Conservation (phyloP, 1,140 invertebrate genomes). For the Chrysoperla carnea region DNA sequence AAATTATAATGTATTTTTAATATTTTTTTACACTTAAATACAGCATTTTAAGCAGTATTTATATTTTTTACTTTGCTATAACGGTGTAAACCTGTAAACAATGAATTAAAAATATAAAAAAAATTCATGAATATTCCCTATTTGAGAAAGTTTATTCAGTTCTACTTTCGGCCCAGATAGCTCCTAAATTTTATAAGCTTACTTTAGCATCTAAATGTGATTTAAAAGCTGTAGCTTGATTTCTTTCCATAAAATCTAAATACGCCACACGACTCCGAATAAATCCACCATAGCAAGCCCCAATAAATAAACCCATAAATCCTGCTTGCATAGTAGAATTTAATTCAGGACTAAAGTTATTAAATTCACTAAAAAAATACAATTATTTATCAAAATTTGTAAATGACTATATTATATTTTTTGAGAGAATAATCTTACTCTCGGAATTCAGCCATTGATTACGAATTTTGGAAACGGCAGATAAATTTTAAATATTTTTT, state of each 20-base stretch:
- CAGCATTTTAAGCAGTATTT: too few relatives aligned
- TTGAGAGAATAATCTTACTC: neutral
- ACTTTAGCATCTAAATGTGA: constrained; percentile 50
- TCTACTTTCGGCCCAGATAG: too few relatives aligned
- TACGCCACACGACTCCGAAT: constrained; percentile 34
- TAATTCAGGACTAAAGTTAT: constrained; percentile 35
- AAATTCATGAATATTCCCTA: too few relatives aligned
- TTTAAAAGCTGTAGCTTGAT: constrained; percentile 48
- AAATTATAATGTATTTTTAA: too few relatives aligned
- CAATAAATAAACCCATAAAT: constrained; percentile 31
- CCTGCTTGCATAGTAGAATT: constrained; percentile 33
- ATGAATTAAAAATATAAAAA: too few relatives aligned
- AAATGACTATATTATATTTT: too few relatives aligned
- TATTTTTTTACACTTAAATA: too few relatives aligned
- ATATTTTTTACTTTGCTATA: too few relatives aligned
- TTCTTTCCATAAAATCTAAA: constrained; percentile 49
- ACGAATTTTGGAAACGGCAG: neutral
- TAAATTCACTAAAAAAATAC: constrained; percentile 34
- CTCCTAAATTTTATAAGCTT: too few relatives aligned
- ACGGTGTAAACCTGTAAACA: too few relatives aligned
- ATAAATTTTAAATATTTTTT: too few relatives aligned
- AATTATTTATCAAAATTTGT: neutral
- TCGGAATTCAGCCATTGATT: neutral
- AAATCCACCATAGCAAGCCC: constrained; percentile 41
- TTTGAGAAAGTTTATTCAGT: too few relatives aligned